phyloP scores from a whole-genome alignment of 2,888 invertebrate species.

The Trichopria drosophilae region DNA sequence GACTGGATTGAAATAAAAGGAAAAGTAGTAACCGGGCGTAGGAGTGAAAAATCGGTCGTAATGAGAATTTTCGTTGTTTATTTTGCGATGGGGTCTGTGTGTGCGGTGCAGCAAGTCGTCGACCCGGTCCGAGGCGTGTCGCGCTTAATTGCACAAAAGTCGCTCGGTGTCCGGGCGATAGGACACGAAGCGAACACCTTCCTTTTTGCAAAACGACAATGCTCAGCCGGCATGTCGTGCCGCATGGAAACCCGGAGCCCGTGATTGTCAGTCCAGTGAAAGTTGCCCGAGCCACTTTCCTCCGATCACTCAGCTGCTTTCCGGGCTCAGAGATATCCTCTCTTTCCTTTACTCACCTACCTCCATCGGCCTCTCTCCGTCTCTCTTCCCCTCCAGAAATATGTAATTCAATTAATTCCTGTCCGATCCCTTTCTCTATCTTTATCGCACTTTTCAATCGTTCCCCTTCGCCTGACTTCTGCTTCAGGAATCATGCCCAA shows the following conservation, averaged over 20 bases:
- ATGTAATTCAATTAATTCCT: too few relatives aligned
- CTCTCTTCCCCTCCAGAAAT: too few relatives aligned
- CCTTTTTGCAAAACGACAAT: constrained; percentile 20
- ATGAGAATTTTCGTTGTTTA: too few relatives aligned
- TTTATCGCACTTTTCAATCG: too few relatives aligned
- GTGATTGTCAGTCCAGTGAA: constrained; percentile 50
- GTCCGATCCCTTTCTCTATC: too few relatives aligned
- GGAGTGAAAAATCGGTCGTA: too few relatives aligned
- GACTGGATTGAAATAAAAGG: too few relatives aligned
- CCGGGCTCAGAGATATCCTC: too few relatives aligned
- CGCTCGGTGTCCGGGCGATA: constrained; percentile 3
- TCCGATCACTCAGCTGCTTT: constrained; percentile 50
- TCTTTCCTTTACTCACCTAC: too few relatives aligned
- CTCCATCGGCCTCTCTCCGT: too few relatives aligned
- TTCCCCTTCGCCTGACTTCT: too few relatives aligned
- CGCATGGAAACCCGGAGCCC: constrained; percentile 32
- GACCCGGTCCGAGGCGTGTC: constrained; percentile 8
- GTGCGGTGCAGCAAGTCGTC: background rate
- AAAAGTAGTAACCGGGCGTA: constrained; percentile 23
- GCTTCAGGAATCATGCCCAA: too few relatives aligned
- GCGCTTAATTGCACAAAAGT: constrained; percentile 35
- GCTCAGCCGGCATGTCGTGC: constrained; percentile 30
- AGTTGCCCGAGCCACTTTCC: constrained; percentile 57
- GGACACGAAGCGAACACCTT: background rate
- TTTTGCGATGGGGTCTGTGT: background rate